These are phyloP conservation scores for Tor tambroides DNA, from an alignment of 2,113 vertebrate genomes.

Conservation along the genomic window DNA sequence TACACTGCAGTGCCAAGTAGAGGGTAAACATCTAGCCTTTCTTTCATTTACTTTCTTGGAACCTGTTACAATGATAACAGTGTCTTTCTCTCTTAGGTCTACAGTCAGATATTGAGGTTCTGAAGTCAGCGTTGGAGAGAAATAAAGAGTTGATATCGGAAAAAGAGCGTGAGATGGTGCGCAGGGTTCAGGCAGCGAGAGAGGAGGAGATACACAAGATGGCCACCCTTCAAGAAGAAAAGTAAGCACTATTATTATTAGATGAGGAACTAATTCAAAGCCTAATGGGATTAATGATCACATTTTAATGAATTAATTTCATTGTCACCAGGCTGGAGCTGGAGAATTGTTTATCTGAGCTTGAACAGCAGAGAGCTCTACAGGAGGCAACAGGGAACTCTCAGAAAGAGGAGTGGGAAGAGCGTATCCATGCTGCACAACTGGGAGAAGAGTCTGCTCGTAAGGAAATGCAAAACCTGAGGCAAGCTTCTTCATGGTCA, in stretches of 20 bases:
- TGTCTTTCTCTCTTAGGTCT: slow-evolving; percentile 73
- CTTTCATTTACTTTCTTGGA: neutral
- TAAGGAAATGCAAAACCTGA: slow-evolving; percentile 84
- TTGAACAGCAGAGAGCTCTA: slow-evolving; percentile 85
- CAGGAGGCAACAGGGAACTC: slow-evolving; percentile 77
- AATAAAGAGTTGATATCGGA: slow-evolving; percentile 84
- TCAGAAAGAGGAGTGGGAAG: slow-evolving; percentile 85
- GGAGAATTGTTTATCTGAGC: slow-evolving; percentile 82
- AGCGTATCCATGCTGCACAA: slow-evolving; percentile 78
- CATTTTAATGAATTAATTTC: neutral
- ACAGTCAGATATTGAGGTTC: slow-evolving; percentile 85
- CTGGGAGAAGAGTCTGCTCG: slow-evolving; percentile 81
- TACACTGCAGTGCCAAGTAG: slow-evolving; percentile 83
- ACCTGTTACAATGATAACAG: neutral
- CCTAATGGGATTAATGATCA: neutral
- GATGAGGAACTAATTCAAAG: neutral
- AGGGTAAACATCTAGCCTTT: slow-evolving; percentile 72
- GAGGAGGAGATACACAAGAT: slow-evolving; percentile 87
- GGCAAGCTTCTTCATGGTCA: slow-evolving; percentile 67
- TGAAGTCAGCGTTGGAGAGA: slow-evolving; percentile 78
- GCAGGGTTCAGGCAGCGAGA: slow-evolving; percentile 85
- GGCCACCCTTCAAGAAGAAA: slow-evolving; percentile 84
- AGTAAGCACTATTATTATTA: slow-evolving; percentile 74
- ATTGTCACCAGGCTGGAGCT: slow-evolving; percentile 80
- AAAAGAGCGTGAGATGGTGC: slow-evolving; percentile 89